These are phyloP conservation scores for Agrotis puta DNA, from an alignment of 2,888 invertebrate species.

Conservation along the genomic window DNA sequence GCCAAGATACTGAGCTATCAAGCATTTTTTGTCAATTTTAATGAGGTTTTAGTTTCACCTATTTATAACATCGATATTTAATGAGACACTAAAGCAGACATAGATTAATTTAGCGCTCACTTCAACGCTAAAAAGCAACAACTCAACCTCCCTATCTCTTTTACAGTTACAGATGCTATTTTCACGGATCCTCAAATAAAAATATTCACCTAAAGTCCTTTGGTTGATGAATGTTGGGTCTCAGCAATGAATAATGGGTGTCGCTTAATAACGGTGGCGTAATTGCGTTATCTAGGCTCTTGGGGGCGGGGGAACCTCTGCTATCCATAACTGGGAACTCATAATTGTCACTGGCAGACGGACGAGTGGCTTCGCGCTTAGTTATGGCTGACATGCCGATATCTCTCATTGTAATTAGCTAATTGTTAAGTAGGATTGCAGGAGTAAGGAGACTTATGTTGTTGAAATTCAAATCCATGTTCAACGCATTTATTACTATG, in stretches of 20 bases:
- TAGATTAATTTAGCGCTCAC: constrained; percentile 32
- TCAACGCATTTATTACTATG: neutral
- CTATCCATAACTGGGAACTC: constrained; percentile 85
- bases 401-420: constrained; percentile 54
- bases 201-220: constrained; percentile 66
- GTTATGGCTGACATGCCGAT: constrained; percentile 67
- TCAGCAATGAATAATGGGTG: constrained; percentile 86
- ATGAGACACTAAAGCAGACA: neutral
- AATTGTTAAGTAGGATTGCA: constrained; percentile 10
- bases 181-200: constrained; percentile 68
- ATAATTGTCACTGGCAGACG: constrained; percentile 86
- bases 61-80: neutral
- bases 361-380: constrained; percentile 46
- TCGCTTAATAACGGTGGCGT: constrained; percentile 86
- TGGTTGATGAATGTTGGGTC: constrained; percentile 78
- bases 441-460: neutral
- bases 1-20: neutral
- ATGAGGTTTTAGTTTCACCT: constrained; percentile 2
- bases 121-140: constrained; percentile 48
- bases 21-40: neutral
- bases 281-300: constrained; percentile 88
- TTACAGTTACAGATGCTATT: constrained; percentile 66
- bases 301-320: constrained; percentile 77
- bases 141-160: constrained; percentile 56
- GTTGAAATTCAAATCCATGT: neutral